Evolutionary conservation across 1,140 invertebrate genomes (phyloP), one percentile per base, ranked within the genome.

Genomic region (Hyphantria cunea): DNA sequence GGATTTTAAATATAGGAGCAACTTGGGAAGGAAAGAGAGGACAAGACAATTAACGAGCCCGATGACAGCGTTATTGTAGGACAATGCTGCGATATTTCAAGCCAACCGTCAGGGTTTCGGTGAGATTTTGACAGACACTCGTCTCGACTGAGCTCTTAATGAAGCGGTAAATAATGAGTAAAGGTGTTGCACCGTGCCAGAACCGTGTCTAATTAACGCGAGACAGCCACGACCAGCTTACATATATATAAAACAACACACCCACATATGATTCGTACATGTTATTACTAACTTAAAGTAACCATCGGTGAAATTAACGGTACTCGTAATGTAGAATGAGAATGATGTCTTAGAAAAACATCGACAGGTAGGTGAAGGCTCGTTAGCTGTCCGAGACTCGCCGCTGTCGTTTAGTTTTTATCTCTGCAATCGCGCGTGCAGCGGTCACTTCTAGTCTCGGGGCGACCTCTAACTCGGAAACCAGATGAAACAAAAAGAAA

Each of bases 91-190:
- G 76, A 87, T 90, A 86, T 86, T 85, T 90, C 75, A 82, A 79
- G 80, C 70, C 65, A 11, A 70, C 63, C 4, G 64, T 61, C 7
- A 17, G 81, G 70, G 78, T 78, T 83, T 84, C 75, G 72, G 68
- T 59, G 72, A 79, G 83, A 84, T 86, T 90, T 88, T 90, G 85
- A 90, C 88, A 85, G 81, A 45, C 75, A 75, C 73, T 74, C 74
- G 78, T 84, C 80, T 80, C 72, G 78, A 84, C 79, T 76, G 74
- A 84, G 80, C 82, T 86, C 84, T 84, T 90, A 90, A 90, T 90
- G 87, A 90, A 89, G 82, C 86, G 78, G 86, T 87, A 85, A 89
- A 90, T 90, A 90, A 90, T 89, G 86, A 89, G 80, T 61, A 67
- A 75, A 83, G 80, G 87, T 90, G 82, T 84, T 84, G 78, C 68